Conservation (phyloP, 2,113 vertebrate genomes). For the Hyla sarda region DNA sequence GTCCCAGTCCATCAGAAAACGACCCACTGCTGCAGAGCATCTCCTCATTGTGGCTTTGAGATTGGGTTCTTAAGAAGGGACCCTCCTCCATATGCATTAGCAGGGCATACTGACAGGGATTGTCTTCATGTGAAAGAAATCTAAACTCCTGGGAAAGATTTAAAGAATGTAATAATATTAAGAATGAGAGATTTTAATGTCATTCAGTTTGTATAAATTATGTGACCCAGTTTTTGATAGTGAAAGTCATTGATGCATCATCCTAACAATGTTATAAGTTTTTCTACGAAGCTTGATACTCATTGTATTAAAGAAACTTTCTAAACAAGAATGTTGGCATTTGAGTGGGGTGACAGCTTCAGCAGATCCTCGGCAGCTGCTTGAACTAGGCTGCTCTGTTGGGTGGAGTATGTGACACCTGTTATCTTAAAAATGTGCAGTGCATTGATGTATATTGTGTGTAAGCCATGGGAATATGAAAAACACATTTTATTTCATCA, state of each 20-base stretch:
- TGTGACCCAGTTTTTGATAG: neutral
- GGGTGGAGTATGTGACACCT: constrained; percentile 42
- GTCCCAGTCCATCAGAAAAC: too few species aligned
- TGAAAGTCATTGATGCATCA: neutral
- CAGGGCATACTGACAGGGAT: too few species aligned
- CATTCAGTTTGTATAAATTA: neutral
- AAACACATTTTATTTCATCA: neutral
- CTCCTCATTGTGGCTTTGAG: too few species aligned
- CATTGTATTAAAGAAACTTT: constrained; percentile 43
- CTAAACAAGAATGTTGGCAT: constrained; percentile 44
- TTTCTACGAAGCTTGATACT: constrained; percentile 36
- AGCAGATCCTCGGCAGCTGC: constrained; percentile 54
- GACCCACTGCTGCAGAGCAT: too few species aligned
- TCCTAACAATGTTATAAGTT: neutral
- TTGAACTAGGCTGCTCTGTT: constrained; percentile 13
- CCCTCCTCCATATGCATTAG: too few species aligned
- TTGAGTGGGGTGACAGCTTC: constrained; percentile 54
- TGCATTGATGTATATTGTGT: neutral
- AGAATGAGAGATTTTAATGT: neutral
- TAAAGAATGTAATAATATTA: neutral
- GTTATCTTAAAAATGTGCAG: constrained; percentile 33
- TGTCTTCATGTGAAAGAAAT: too few species aligned
- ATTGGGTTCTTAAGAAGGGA: too few species aligned
- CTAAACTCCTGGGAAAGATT: neutral
- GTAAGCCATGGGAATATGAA: neutral